These are phyloP conservation scores for Erinaceus europaeus DNA, from an alignment of 2,113 vertebrate species.

Conservation along the genomic window DNA sequence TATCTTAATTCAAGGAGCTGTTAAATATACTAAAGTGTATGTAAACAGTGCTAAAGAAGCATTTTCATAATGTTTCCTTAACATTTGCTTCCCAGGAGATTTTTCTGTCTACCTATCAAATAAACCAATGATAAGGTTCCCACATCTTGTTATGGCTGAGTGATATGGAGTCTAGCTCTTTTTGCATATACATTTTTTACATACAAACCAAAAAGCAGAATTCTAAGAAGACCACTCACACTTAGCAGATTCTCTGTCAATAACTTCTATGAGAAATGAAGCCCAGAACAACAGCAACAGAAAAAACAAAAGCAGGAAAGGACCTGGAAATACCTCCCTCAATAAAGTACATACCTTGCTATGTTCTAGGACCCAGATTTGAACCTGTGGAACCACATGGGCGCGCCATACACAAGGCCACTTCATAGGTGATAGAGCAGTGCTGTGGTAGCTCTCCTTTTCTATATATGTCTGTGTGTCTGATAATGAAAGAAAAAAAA, in stretches of 20 bases:
- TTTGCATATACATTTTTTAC: constrained; percentile 17
- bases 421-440: too few relatives aligned
- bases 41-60: constrained; percentile 18
- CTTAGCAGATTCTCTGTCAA: constrained; percentile 4
- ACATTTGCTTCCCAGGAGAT: constrained; percentile 36
- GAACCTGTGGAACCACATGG: too few relatives aligned
- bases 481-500: too few relatives aligned
- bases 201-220: too few relatives aligned
- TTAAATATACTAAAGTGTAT: constrained; percentile 2
- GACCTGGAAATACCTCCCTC: too few relatives aligned
- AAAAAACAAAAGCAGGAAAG: too few relatives aligned
- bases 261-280: constrained; percentile 12
- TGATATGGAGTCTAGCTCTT: background rate
- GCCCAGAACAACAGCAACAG: background rate
- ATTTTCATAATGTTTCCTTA: constrained; percentile 45
- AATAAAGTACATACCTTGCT: too few relatives aligned
- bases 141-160: constrained; percentile 15
- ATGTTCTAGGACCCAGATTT: too few relatives aligned
- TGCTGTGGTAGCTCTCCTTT: too few relatives aligned
- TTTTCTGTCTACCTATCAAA: constrained; percentile 36
- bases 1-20: constrained; percentile 19
- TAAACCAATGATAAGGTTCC: background rate
- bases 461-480: too few relatives aligned
- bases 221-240: background rate
- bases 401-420: too few relatives aligned